Evolutionary conservation across 2,888 invertebrate genomes (phyloP).

Genomic region (Philereme transversata): DNA sequence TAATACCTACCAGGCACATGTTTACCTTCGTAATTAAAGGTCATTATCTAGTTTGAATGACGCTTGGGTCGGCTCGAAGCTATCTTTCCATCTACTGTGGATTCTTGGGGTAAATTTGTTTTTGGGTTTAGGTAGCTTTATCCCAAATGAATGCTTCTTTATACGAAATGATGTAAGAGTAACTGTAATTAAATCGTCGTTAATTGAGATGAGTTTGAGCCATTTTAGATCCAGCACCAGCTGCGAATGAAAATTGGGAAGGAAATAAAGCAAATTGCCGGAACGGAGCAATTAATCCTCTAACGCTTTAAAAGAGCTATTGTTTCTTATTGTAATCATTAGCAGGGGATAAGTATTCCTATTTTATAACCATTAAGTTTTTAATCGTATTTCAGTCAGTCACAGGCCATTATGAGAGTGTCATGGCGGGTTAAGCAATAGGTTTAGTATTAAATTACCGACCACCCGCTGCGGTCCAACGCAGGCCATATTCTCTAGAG

Average conservation of each 20-base stretch:
- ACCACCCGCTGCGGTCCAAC: conserved; percentile 38
- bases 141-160: conserved; percentile 10
- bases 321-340: conserved; percentile 38
- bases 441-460: conserved; percentile 48
- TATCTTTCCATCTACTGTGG: conserved; percentile 16
- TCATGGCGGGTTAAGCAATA: conserved; percentile 40
- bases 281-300: conserved; percentile 34
- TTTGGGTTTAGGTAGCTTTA: conserved; percentile 4
- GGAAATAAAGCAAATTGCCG: conserved; percentile 36
- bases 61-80: conserved; percentile 19
- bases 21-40: conserved; percentile 38
- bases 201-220: conserved; percentile 30
- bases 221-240: conserved; percentile 20
- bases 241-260: conserved; percentile 22
- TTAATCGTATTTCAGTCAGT: conserved; percentile 25
- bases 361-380: conserved; percentile 16
- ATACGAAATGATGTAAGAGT: conserved; percentile 15
- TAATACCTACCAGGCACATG: conserved; percentile 31
- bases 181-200: conserved; percentile 22
- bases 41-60: conserved; percentile 37
- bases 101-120: conserved; percentile 10
- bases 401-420: conserved; percentile 32
- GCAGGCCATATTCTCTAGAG: conserved; percentile 31
- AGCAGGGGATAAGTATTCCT: conserved; percentile 27
- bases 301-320: conserved; percentile 31